Evolutionary conservation across 1,140 invertebrate species (phyloP).

Genomic region (Leptonema lineaticorne): DNA sequence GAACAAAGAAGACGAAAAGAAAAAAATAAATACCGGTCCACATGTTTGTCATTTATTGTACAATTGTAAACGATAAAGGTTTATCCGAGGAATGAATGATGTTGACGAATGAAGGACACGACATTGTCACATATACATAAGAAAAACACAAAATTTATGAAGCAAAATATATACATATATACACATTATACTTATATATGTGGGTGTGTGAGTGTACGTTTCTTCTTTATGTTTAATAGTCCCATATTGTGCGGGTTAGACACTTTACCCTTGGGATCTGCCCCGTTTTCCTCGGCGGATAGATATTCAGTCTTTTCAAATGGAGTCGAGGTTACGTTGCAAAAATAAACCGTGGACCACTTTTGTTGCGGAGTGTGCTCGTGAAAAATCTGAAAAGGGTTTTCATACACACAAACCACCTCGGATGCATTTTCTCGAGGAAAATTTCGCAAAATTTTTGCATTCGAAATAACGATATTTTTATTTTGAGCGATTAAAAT

Average conservation of each 20-base stretch:
- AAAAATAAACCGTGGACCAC: background rate
- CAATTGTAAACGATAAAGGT: conserved; percentile 12
- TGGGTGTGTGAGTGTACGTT: no score
- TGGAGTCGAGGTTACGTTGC: background rate
- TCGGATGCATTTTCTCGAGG: no score
- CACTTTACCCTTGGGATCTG: conserved; percentile 3
- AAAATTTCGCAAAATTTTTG: background rate
- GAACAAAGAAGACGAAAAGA: background rate
- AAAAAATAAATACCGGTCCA: background rate
- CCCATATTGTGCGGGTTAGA: background rate
- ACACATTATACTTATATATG: background rate
- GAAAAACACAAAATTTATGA: background rate
- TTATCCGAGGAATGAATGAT: conserved; percentile 23
- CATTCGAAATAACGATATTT: background rate
- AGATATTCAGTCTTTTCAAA: background rate
- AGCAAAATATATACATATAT: background rate
- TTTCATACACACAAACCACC: no score
- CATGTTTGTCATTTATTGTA: conserved; percentile 9
- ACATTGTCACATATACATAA: no score
- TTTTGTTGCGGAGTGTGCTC: background rate
- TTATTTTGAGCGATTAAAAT: no score
- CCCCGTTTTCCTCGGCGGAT: background rate
- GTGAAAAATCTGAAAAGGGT: background rate
- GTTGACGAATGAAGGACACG: conserved; percentile 14
- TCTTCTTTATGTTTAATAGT: background rate